A percentile compares a stretch with the other conserved stretches of the same genome.
These are phyloP conservation scores for Pseudorasbora parva DNA, from an alignment of 2,113 vertebrate species.

Conservation along the genomic window DNA sequence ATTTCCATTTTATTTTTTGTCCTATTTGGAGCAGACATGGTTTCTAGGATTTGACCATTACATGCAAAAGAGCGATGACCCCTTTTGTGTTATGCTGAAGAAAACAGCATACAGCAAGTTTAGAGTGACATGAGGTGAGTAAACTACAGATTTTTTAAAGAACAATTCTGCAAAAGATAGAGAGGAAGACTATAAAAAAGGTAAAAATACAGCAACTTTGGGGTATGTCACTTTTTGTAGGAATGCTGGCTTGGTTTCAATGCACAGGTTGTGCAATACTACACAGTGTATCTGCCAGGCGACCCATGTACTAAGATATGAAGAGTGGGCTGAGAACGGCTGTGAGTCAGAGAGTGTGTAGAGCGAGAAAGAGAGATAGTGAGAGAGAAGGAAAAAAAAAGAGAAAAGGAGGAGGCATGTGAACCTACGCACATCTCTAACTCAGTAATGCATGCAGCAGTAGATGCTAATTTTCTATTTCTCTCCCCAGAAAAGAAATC, in stretches of 20 bases:
- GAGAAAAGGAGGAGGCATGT: slow-evolving; percentile 60
- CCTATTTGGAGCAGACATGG: neutral
- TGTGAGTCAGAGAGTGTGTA: slow-evolving; percentile 35
- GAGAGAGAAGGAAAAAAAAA: slow-evolving; percentile 66
- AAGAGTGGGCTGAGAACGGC: slow-evolving; percentile 60
- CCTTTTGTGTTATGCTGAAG: neutral
- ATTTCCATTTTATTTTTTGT: neutral
- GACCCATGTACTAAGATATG: slow-evolving; percentile 64
- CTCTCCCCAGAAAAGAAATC: slow-evolving; percentile 72
- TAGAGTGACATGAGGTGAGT: neutral
- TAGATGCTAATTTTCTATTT: slow-evolving; percentile 72
- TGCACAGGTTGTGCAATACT: slow-evolving; percentile 58
- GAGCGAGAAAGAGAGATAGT: slow-evolving; percentile 64
- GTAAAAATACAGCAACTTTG: slow-evolving; percentile 5
- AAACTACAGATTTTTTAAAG: neutral
- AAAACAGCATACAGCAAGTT: neutral
- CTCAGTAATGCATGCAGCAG: slow-evolving; percentile 72
- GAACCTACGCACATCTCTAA: slow-evolving; percentile 69
- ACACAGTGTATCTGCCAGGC: slow-evolving; percentile 57
- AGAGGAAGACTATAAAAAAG: neutral
- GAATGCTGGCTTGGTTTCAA: slow-evolving; percentile 57
- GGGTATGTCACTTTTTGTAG: slow-evolving; percentile 59
- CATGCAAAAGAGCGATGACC: neutral
- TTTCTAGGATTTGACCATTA: neutral
- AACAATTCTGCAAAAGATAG: neutral